phyloP scores from a whole-genome alignment of 2,113 vertebrate genomes.

The Microcebus jonahi region DNA sequence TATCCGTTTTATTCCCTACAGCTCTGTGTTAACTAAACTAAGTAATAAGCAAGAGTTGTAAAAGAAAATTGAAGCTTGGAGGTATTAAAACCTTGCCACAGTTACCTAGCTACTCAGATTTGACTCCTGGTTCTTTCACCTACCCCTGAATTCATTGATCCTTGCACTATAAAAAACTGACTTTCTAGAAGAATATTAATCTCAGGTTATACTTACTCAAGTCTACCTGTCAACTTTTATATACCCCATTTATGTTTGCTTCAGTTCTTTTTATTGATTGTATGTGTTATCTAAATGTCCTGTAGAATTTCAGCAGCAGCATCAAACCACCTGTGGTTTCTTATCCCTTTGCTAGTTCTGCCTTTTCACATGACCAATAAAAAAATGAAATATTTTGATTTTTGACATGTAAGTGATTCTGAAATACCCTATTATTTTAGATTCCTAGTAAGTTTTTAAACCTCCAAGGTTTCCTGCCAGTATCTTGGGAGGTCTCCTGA shows the following conservation, averaged over 20 bases:
- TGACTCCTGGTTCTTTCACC: background rate
- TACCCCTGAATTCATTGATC: background rate
- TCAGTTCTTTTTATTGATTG: background rate
- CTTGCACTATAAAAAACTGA: background rate
- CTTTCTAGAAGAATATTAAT: constrained; percentile 30
- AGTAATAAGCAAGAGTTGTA: background rate
- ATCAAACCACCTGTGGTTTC: background rate
- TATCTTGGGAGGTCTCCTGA: background rate
- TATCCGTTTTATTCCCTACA: background rate
- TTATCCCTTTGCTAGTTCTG: background rate
- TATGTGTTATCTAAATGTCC: background rate
- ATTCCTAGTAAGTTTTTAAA: background rate
- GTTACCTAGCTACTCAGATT: background rate
- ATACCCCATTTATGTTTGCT: background rate
- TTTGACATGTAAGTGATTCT: background rate
- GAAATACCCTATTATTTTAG: background rate
- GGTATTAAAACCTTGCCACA: background rate
- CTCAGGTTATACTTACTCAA: background rate
- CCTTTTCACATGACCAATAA: background rate
- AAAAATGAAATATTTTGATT: background rate
- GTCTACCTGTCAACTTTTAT: background rate
- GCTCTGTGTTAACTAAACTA: background rate
- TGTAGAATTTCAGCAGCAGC: background rate
- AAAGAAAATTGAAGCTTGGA: background rate
- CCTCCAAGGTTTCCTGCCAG: background rate